Base-by-base conservation (phyloP, 2,888 invertebrate species). In the Dorcus hopei region DNA sequence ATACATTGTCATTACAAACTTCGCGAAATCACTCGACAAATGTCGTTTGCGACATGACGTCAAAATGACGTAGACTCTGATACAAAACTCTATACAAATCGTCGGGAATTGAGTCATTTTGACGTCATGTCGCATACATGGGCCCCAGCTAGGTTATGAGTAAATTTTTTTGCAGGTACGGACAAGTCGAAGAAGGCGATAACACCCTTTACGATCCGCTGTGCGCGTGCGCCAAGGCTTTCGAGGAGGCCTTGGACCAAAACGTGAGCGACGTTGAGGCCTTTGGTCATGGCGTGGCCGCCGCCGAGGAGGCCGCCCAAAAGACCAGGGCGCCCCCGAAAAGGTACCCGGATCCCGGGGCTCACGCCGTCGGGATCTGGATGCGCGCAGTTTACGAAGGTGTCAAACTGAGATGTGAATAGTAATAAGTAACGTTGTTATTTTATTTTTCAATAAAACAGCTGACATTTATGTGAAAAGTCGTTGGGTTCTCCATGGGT, bases 151-250 rank as follows among this genome's bases (percentile, higher is more conserved):
- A n/a, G n/a, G n/a, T n/a, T n/a, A n/a, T n/a, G n/a, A n/a, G n/a
- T n/a, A n/a, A n/a, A n/a, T n/a, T n/a, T n/a, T n/a, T n/a, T n/a
- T 70, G 77, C 72, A 83, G 80, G 70, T 88, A 89, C 72, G 85
- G 87, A 41, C 82, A 83, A 61, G 86, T 86, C 0, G 78, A 80
- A 62, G 78, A 81, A 42, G 88, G 88, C 0, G 84, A 87, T 65
- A 79, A 86, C 62, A 88, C 89, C 9, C 83, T 90, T 85, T 86
- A 86, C 62, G 77, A 77, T 65, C 74, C 78, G 26, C 64, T 80
- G 39, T 62, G 67, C 47, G 65, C 68, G 9, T 75, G 73, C 33
- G 66, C 71, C 42, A 57, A 54, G 40, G 62, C 65, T 9, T 64
- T 77, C n/a, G 64, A 66, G 60, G 61, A 70, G 14, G 62, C 68